phyloP scores from a whole-genome alignment of 2,113 vertebrate genomes.

The Heterotilapia buettikoferi region DNA sequence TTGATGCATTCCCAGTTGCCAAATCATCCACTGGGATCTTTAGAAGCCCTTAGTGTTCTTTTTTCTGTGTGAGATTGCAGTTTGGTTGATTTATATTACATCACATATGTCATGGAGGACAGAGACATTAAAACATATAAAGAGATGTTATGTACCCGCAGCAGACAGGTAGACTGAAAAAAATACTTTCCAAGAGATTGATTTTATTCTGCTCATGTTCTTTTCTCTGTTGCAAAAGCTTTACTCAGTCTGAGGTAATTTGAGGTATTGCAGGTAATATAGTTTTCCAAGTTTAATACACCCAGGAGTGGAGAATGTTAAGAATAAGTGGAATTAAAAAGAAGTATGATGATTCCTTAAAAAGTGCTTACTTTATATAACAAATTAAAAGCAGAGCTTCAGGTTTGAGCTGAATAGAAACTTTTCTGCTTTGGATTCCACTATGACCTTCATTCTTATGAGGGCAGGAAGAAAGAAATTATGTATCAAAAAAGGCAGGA shows the following conservation, averaged over 20 bases:
- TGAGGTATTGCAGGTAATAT: neutral
- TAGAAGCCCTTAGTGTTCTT: neutral
- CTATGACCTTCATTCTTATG: neutral
- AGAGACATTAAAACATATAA: neutral
- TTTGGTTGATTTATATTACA: neutral
- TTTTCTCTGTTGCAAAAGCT: neutral
- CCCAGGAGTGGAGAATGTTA: neutral
- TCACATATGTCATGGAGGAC: conserved; percentile 12
- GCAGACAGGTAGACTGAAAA: neutral
- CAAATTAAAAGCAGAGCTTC: neutral
- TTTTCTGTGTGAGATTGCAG: neutral
- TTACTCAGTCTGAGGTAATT: neutral
- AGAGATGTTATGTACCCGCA: neutral
- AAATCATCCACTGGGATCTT: conserved; percentile 18
- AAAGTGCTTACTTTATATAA: neutral
- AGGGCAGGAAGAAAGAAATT: neutral
- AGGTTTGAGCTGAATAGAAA: neutral
- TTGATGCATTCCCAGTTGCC: conserved; percentile 1
- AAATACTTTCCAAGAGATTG: neutral
- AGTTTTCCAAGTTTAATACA: neutral
- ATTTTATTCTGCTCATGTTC: neutral
- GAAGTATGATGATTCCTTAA: neutral
- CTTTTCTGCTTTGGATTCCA: neutral
- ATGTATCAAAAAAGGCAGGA: neutral
- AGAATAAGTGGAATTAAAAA: neutral